phyloP scores from a whole-genome alignment of 1,140 invertebrate species.

The Muscidifurax raptorellus region DNA sequence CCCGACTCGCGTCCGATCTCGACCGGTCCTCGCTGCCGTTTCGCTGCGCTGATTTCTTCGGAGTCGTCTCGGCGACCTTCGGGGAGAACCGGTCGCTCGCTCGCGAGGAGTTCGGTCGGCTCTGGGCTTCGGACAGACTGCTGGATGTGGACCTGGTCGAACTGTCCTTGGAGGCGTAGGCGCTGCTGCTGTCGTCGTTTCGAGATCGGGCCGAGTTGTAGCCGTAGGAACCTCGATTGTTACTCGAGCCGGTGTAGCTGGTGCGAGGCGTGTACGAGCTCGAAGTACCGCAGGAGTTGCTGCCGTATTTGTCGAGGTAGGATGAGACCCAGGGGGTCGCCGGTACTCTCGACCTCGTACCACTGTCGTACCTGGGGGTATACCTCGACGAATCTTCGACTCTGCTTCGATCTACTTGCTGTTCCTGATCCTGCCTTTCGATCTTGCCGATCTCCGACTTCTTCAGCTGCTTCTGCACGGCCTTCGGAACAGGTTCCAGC shows the following conservation, averaged over 20 bases:
- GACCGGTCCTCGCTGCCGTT: neutral
- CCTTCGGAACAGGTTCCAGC: conserved; percentile 81
- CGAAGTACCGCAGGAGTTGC: conserved; percentile 58
- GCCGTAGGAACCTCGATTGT: neutral
- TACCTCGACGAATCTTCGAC: conserved; percentile 78
- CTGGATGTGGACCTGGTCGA: neutral
- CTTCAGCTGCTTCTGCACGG: conserved; percentile 78
- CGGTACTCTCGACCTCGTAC: conserved; percentile 68
- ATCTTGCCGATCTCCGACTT: conserved; percentile 66
- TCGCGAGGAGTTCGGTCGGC: conserved; percentile 36
- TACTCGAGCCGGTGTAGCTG: neutral
- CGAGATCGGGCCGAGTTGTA: neutral
- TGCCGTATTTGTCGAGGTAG: conserved; percentile 78
- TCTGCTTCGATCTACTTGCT: conserved; percentile 84
- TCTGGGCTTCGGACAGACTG: conserved; percentile 51
- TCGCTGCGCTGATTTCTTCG: neutral
- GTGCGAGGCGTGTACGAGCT: neutral
- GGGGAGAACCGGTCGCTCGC: conserved; percentile 32
- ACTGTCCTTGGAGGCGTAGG: neutral
- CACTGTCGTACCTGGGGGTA: conserved; percentile 70
- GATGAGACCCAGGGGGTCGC: conserved; percentile 78
- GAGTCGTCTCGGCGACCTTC: neutral
- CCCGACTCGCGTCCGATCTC: conserved; percentile 2
- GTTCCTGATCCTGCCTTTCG: conserved; percentile 79
- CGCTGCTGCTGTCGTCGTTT: neutral